Evolutionary conservation across 1,140 invertebrate species (phyloP), one percentile per base, ranked within the genome.

Genomic region (Drosophila auraria): DNA sequence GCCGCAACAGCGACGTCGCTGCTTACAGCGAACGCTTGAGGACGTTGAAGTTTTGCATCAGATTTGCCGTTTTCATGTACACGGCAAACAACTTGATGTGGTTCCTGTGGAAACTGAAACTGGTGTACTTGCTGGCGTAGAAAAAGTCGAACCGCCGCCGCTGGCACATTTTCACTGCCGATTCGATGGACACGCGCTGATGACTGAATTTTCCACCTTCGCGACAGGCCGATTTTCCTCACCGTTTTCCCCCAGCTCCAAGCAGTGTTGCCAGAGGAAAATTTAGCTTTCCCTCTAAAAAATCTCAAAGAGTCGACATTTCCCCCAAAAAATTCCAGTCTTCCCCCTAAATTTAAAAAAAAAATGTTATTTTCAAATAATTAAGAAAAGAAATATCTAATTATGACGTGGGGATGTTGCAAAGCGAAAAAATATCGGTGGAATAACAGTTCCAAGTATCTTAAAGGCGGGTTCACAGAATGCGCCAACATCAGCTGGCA

Each of bases 1-100:
- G 75, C 61, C n/a, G 44, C 49, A 54, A 54, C 49, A 61, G 62
- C 61, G 38, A 69, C 73, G 54, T 58, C 42, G 54, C 73, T 76
- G 54, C 73, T 92, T 92, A 92, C 53, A 92, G 91, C 63, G 91
- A 92, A 62, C 91, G 84, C 82, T 92, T 92, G 12, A 92, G 78
- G 49, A 92, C 91, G 58, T 92, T 91, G 23, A 86, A 89, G 77
- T 89, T 92, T 90, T 92, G 91, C 87, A 92, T 92, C 79, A 92
- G 65, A 92, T 82, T 92, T 89, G 92, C 92, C 75, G 92, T 92
- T 92, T 92, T 92, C 91, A 92, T 92, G 79, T 92, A 92, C 81
- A 92, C 91, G 91, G 92, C 92, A 92, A 92, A 92, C 62, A 92
- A 63, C 78, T 92, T 92, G 47, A 89, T 92, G 56, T 92, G 87